phyloP scores from a whole-genome alignment of 2,113 vertebrate genomes.

The Hypanus sabinus region DNA sequence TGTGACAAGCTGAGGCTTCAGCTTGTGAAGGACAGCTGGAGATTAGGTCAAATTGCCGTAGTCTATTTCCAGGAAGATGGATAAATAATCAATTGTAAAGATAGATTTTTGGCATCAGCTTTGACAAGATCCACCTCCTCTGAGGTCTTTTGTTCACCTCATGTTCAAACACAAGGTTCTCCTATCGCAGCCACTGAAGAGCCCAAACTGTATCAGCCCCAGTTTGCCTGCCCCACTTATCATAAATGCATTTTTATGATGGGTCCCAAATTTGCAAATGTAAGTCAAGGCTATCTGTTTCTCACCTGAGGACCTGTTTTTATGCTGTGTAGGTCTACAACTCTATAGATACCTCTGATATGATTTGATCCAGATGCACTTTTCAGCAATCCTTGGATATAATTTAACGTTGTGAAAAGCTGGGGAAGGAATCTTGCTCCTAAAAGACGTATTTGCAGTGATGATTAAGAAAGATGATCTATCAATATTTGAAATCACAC shows the following conservation, averaged over 20 bases:
- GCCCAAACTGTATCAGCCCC: not conserved
- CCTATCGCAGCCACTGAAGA: not conserved
- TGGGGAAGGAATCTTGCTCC: not conserved
- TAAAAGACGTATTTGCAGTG: not conserved
- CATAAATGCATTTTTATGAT: not conserved
- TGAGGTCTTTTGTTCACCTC: too few species aligned
- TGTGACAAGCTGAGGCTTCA: too few species aligned
- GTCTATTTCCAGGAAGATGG: too few species aligned
- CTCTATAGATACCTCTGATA: not conserved
- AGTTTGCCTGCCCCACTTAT: not conserved
- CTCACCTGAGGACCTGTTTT: not conserved
- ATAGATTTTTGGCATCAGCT: too few species aligned
- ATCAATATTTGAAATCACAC: not conserved
- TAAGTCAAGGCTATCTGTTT: too few species aligned
- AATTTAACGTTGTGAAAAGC: not conserved
- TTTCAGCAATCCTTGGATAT: not conserved
- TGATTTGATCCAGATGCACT: not conserved
- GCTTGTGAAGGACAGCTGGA: too few species aligned
- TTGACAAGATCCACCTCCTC: too few species aligned
- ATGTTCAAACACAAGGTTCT: too few species aligned
- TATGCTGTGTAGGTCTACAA: too few species aligned
- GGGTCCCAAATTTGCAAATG: too few species aligned
- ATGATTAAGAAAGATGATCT: not conserved
- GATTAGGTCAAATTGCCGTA: too few species aligned
- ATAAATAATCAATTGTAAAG: too few species aligned